phyloP scores from a whole-genome alignment of 1,140 invertebrate genomes.

The Diuraphis noxia region DNA sequence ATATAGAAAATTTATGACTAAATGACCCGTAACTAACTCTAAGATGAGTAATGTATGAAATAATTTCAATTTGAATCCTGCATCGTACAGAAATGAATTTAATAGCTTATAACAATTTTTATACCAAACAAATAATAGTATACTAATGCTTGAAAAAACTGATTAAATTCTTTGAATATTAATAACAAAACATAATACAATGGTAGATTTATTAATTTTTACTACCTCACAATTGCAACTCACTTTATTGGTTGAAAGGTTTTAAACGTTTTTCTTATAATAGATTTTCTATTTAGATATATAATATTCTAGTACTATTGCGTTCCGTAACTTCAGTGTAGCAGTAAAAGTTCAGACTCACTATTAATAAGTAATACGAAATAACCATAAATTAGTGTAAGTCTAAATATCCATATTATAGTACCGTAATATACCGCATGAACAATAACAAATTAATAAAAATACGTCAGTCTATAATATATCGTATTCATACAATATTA shows the following conservation, averaged over 20 bases:
- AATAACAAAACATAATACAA: background rate
- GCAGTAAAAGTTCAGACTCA: background rate
- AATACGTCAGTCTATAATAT: background rate
- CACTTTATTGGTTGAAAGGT: background rate
- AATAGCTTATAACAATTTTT: background rate
- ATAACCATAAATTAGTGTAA: background rate
- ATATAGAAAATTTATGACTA: background rate
- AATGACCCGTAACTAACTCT: background rate
- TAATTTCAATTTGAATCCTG: background rate
- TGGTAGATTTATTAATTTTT: background rate
- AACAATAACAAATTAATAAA: background rate
- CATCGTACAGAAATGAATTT: background rate
- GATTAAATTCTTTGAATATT: background rate
- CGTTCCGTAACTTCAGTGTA: background rate
- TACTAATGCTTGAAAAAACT: background rate
- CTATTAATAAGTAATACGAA: background rate
- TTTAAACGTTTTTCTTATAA: slow-evolving; percentile 5
- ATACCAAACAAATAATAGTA: background rate
- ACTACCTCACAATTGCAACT: background rate
- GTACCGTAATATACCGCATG: background rate
- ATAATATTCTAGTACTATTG: background rate
- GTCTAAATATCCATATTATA: background rate
- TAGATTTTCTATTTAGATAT: background rate
- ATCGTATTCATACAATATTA: background rate
- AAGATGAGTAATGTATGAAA: background rate